Conservation (phyloP, 2,113 vertebrate species). For the Hemiprocne comata region DNA sequence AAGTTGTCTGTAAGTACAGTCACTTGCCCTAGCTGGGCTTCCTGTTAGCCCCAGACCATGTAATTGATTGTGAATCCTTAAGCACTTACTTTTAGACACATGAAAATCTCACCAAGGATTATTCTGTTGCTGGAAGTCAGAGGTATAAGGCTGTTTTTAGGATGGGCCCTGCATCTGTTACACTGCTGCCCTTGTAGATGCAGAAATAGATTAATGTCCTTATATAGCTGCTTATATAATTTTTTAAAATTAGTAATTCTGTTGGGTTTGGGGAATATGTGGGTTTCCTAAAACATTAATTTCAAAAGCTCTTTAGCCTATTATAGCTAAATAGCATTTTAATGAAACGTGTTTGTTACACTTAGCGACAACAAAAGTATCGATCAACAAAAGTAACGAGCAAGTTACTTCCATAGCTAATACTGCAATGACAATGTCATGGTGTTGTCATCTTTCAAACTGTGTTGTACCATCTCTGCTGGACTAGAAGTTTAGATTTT, state of each 20-base stretch:
- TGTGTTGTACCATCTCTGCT: neutral
- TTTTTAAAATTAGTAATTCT: neutral
- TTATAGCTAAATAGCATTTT: conserved; percentile 50
- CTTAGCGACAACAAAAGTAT: conserved; percentile 29
- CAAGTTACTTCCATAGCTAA: conserved; percentile 6
- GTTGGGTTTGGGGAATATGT: neutral
- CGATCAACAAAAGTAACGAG: conserved; percentile 38
- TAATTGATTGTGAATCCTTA: neutral
- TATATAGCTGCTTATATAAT: neutral
- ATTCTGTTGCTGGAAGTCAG: neutral
- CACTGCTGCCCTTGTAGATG: neutral
- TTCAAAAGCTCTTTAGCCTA: conserved; percentile 51
- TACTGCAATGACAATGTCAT: neutral
- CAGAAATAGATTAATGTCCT: neutral
- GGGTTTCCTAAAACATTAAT: conserved; percentile 2
- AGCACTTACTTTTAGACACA: neutral
- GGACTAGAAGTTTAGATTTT: neutral
- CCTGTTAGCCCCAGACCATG: neutral
- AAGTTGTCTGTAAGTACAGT: neutral
- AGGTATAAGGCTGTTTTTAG: neutral
- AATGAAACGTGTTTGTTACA: conserved; percentile 45
- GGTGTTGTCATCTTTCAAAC: neutral
- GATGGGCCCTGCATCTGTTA: neutral
- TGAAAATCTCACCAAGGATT: neutral
- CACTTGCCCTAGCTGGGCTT: neutral